Percentiles rank a stretch among this genome's conserved stretches.
Evolutionary conservation across 2,113 vertebrate species (phyloP).

Genomic region (Xenopus borealis): DNA sequence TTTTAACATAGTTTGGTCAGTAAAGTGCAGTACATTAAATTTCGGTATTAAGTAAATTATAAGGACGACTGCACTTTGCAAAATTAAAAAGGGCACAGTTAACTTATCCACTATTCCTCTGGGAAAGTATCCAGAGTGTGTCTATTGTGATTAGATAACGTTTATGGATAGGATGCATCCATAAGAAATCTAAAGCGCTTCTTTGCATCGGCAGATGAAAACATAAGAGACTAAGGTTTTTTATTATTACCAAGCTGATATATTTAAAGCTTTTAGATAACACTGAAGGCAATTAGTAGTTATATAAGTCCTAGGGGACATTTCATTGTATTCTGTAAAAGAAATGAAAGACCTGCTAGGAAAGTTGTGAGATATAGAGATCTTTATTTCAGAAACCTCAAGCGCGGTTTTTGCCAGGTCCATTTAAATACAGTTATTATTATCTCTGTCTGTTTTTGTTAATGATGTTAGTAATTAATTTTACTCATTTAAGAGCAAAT

Average conservation of each 20-base stretch:
- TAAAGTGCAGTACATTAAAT: constrained; percentile 74
- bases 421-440: too few species aligned
- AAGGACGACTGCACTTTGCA: constrained; percentile 73
- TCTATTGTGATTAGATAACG: constrained; percentile 62
- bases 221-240: not conserved
- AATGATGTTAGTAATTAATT: too few species aligned
- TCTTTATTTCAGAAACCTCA: not conserved
- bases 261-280: constrained; percentile 1
- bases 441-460: too few species aligned
- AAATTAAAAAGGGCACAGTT: constrained; percentile 74
- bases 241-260: not conserved
- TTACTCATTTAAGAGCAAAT: too few species aligned
- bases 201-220: not conserved
- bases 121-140: constrained; percentile 67
- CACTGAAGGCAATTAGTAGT: constrained; percentile 5
- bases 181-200: constrained; percentile 36
- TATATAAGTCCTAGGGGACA: not conserved
- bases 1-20: constrained; percentile 73
- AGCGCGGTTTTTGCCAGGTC: too few species aligned
- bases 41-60: constrained; percentile 76
- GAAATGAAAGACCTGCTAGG: not conserved
- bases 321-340: constrained; percentile 10
- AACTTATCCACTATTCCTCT: constrained; percentile 71
- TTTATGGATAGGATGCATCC: constrained; percentile 54
- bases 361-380: not conserved